These are phyloP conservation scores for Aphyosemion australe DNA, from an alignment of 2,113 vertebrate genomes.

Conservation along the genomic window DNA sequence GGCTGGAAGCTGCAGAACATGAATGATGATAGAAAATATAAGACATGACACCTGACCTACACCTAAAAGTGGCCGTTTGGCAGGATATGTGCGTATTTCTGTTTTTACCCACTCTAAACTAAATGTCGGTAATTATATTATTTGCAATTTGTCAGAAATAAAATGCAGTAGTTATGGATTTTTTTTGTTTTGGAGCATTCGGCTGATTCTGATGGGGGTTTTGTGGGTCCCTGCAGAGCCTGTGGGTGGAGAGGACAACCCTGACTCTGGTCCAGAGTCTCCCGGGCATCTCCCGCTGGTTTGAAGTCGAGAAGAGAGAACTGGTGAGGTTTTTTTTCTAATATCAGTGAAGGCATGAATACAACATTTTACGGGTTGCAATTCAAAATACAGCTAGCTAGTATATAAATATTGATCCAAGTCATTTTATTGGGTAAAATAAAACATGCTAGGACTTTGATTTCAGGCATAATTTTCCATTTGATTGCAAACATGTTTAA, in stretches of 20 bases:
- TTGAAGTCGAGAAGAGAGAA: slow-evolving; percentile 97
- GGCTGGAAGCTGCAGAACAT: slow-evolving; percentile 41
- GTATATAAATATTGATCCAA: slow-evolving; percentile 41
- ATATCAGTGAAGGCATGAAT: neutral
- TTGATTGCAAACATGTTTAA: slow-evolving; percentile 1
- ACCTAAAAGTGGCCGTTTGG: slow-evolving; percentile 40
- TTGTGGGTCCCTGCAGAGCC: slow-evolving; percentile 81
- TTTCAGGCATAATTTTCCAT: too few species aligned
- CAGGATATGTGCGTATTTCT: slow-evolving; percentile 10
- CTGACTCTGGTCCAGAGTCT: slow-evolving; percentile 96
- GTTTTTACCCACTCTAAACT: slow-evolving; percentile 12
- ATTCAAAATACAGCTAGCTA: slow-evolving; percentile 17
- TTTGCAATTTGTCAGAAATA: neutral
- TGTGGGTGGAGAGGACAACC: slow-evolving; percentile 97
- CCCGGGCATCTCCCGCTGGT: slow-evolving; percentile 99
- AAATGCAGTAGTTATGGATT: neutral
- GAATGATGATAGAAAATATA: slow-evolving; percentile 47
- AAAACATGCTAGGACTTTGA: slow-evolving; percentile 9
- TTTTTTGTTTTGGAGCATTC: neutral
- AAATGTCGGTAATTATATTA: slow-evolving; percentile 17
- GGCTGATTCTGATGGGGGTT: neutral
- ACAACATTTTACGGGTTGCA: slow-evolving; percentile 20
- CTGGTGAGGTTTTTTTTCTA: slow-evolving; percentile 83
- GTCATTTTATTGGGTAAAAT: slow-evolving; percentile 31
- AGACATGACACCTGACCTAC: slow-evolving; percentile 41